Evolutionary conservation across 2,888 invertebrate species (phyloP), one percentile per base, ranked within the genome.

Genomic region (Metallyticus violacea): DNA sequence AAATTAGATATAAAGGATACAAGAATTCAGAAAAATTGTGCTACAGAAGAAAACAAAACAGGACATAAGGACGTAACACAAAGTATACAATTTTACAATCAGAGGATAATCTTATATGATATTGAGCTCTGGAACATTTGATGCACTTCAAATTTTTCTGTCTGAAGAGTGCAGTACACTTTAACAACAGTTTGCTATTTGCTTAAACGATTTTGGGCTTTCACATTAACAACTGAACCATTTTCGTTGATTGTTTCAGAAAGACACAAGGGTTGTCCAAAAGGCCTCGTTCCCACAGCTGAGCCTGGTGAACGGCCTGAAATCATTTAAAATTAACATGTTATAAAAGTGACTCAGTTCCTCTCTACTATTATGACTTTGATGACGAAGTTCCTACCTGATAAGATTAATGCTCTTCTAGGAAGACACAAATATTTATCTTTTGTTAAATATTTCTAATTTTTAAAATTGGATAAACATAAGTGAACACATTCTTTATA

Each of bases 201-300:
- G 86, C 86, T 88, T 79, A 81, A 86, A 79, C 88, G 79, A 30
- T 87, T 88, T 40, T 86, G 88, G 27, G 85, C 9, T 85, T 85
- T 86, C 76, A 78, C 27, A 76, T 85, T 85, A 27, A 84, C 28
- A 79, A 79, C 83, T 29, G 89, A 89, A 86, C 90, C 89, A 86
- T 90, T 90, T 87, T 91, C 90, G 88, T 90, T 89, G 88, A 89
- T 89, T 88, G 85, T 85, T 83, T 88, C 87, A 3, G 91, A 91
- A 88, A 92, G 93, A 93, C 96, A 95, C 92, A 97, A 93, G 88
- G 97, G 97, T 91, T 97, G 96, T 91, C 97, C 97, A 91, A 96
- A 96, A 88, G 96, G 95, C 92, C 96, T 94, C 89, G 94, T 94
- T 89, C 94, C 94, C 89, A 94, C 93, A 91, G 93, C 93, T 91